Evolutionary conservation across 2,888 invertebrate genomes (phyloP), one percentile per base, ranked within the genome.

Genomic region (Sturmia bella): DNA sequence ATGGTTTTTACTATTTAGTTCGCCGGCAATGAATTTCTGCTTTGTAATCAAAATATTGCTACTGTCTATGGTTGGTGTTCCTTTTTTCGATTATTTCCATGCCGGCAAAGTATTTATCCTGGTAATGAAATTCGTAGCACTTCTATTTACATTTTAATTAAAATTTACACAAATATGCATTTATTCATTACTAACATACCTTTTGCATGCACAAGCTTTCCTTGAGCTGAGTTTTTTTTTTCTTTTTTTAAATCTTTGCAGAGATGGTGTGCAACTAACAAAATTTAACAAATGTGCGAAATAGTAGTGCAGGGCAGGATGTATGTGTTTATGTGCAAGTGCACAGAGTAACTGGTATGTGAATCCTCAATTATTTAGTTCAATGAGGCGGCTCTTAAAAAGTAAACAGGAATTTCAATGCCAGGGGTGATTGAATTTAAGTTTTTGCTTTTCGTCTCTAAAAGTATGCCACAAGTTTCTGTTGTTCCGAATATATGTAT

Each of bases 111-210:
- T 15, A 56, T 54, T 45, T 37, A 45, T 43, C 45, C 45, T 32
- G 9, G 43, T 13, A 56, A 73, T 61, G 43, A 43, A 32, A 19
- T 32, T 17, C 61, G n/a, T 52, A 24, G 64, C 12, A 54, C 39
- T 66, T 48, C 43, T 77, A 74, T 82, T 78, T 82, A 78, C 82
- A 78, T 82, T 82, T 82, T 82, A 82, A 82, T 82, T 82, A 82
- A 82, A 82, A 78, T 82, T 75, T 70, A 70, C 78, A 75, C 78
- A 78, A 81, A 78, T 78, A 82, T 75, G 66, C 82, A 82, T 78
- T 82, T 76, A 76, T 80, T 82, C 73, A 74, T 82, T 74, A 66
- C 66, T 50, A 54, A 24, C 19, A 61, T 70, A 74, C 59, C 45
- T 78, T 72, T 45, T 15, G 41, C 41, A 39, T n/a, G 0, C 41